phyloP scores from a whole-genome alignment of 2,888 invertebrate species.

The Caenorhabditis zanzibari region DNA sequence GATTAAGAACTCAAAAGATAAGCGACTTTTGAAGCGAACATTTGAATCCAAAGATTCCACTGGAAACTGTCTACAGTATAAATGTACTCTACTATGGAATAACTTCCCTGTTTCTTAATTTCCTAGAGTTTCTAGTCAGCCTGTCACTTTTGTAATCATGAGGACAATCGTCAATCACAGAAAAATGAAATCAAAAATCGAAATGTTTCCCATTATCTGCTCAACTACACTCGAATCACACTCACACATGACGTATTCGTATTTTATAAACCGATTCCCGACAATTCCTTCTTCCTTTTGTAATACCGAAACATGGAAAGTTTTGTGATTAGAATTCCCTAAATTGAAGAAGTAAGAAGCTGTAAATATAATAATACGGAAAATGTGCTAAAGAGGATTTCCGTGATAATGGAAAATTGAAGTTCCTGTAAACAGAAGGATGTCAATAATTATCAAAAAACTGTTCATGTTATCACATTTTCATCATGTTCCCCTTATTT shows the following conservation, averaged over 20 bases:
- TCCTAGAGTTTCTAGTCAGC: neutral
- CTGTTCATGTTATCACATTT: neutral
- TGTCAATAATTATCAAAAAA: neutral
- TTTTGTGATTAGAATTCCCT: neutral
- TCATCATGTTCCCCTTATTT: neutral
- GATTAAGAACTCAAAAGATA: neutral
- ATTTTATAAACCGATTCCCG: slow-evolving; percentile 18
- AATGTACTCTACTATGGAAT: neutral
- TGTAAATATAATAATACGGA: slow-evolving; percentile 12
- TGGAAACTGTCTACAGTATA: neutral
- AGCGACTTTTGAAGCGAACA: neutral
- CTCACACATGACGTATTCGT: slow-evolving; percentile 46
- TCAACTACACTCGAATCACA: slow-evolving; percentile 35
- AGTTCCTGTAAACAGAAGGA: slow-evolving; percentile 1
- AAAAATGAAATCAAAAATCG: slow-evolving; percentile 52
- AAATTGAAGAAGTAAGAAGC: neutral
- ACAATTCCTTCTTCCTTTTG: neutral
- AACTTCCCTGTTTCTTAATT: neutral
- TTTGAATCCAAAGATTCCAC: neutral
- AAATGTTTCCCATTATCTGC: slow-evolving; percentile 35
- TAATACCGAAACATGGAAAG: neutral
- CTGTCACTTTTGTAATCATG: slow-evolving; percentile 26
- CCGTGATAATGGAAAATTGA: neutral
- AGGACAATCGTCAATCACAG: slow-evolving; percentile 38
- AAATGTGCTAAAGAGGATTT: slow-evolving; percentile 26